Percentiles rank a stretch among this genome's conserved stretches.
phyloP scores from a whole-genome alignment of 2,888 invertebrate species.

The Athrips mouffetella region DNA sequence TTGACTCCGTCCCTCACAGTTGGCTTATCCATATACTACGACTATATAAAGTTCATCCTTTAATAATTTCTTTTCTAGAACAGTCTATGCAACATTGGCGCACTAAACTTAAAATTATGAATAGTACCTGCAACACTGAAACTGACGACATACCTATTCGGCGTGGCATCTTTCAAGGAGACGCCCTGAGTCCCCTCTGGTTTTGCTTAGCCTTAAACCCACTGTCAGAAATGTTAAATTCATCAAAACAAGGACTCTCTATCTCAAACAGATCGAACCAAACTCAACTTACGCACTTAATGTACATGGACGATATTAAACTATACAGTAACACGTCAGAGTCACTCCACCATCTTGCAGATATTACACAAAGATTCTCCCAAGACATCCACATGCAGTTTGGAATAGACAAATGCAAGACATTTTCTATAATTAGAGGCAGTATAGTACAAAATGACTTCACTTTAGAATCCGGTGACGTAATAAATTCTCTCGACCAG shows the following conservation, averaged over 20 bases:
- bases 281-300: neutral
- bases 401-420: slow-evolving; percentile 15
- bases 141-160: slow-evolving; percentile 20
- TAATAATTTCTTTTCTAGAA: slow-evolving; percentile 13
- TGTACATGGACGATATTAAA: no score
- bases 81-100: slow-evolving; percentile 20
- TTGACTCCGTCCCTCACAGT: slow-evolving; percentile 28
- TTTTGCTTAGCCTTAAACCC: slow-evolving; percentile 15
- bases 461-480: neutral
- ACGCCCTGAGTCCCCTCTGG: slow-evolving; percentile 22
- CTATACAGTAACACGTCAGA: neutral
- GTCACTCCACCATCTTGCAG: neutral
- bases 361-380: slow-evolving; percentile 8
- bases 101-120: slow-evolving; percentile 16
- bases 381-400: slow-evolving; percentile 11
- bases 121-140: neutral
- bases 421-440: neutral
- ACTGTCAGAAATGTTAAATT: neutral
- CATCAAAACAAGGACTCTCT: neutral
- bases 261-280: neutral
- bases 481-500: neutral
- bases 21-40: slow-evolving; percentile 27
- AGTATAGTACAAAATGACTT: neutral
- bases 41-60: slow-evolving; percentile 24
- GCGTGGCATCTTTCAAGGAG: slow-evolving; percentile 27